phyloP scores from a whole-genome alignment of 2,113 vertebrate genomes.

The Oryzias melastigma region DNA sequence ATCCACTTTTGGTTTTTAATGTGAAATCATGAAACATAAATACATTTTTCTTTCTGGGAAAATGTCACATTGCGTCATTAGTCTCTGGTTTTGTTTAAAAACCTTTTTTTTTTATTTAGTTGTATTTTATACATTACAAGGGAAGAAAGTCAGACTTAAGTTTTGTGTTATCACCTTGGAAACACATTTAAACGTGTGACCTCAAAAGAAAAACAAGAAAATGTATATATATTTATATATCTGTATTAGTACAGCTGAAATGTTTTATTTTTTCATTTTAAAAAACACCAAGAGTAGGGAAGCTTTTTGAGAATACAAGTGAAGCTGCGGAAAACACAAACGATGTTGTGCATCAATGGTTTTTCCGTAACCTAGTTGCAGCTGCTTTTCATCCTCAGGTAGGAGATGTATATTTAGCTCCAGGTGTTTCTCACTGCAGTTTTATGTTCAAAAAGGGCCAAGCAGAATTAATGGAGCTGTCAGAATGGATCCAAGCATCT shows the following conservation, averaged over 20 bases:
- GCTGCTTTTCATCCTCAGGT: constrained; percentile 63
- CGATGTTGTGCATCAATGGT: constrained; percentile 52
- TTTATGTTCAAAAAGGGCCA: constrained; percentile 53
- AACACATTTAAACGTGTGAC: no score
- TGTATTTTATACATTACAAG: no score
- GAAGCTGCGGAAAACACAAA: constrained; percentile 26
- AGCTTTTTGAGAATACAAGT: no score
- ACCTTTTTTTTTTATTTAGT: no score
- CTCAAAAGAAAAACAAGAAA: no score
- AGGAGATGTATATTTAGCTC: constrained; percentile 76
- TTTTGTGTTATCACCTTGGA: no score
- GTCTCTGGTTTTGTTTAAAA: no score
- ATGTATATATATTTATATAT: no score
- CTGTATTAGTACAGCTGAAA: no score
- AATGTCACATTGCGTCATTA: constrained; percentile 8
- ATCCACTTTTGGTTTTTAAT: constrained; percentile 3
- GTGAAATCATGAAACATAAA: constrained; percentile 5
- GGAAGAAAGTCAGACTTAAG: no score
- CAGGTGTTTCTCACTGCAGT: constrained; percentile 68
- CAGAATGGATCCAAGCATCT: constrained; percentile 38
- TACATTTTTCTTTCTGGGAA: constrained; percentile 11
- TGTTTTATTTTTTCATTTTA: neutral
- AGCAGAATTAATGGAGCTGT: constrained; percentile 70
- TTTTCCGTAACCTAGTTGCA: constrained; percentile 71
- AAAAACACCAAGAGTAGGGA: no score